These are phyloP conservation scores for Odobenus rosmarus DNA, from an alignment of 2,113 vertebrate species.

Conservation along the genomic window DNA sequence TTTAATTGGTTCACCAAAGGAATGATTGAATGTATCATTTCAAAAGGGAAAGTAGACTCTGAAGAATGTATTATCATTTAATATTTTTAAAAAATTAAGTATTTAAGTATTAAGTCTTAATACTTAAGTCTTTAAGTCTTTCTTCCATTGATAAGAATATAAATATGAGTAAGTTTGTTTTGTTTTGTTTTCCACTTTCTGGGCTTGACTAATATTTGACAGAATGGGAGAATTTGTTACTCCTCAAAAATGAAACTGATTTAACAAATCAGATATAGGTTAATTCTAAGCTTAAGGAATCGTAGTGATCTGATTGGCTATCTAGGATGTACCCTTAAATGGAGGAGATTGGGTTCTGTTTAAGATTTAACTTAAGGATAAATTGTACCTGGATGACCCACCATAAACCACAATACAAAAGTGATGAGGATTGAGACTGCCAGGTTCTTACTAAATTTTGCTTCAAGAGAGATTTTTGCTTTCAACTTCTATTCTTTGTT, in stretches of 20 bases:
- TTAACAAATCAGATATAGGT: not conserved
- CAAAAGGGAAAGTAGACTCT: conserved; percentile 48
- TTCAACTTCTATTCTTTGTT: not conserved
- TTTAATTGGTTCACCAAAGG: not conserved
- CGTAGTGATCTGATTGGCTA: not conserved
- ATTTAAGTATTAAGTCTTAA: no score
- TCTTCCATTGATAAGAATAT: not conserved
- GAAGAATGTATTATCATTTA: conserved; percentile 61
- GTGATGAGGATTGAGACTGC: not conserved
- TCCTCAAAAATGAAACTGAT: not conserved
- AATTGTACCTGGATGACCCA: not conserved
- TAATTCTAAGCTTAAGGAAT: not conserved
- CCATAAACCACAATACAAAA: not conserved
- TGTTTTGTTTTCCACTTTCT: not conserved
- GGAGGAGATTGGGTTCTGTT: not conserved
- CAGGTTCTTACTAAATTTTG: not conserved
- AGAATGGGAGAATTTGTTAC: not conserved
- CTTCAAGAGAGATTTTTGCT: not conserved
- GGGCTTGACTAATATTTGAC: not conserved
- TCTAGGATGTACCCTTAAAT: not conserved
- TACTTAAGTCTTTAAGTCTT: not conserved
- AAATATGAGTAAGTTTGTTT: not conserved
- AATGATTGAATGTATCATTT: not conserved
- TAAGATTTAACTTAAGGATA: not conserved
- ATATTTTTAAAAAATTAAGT: not conserved